Percentiles rank a stretch among this genome's conserved stretches.
Evolutionary conservation across 2,113 vertebrate species (phyloP).

Genomic region (Cromileptes altivelis): DNA sequence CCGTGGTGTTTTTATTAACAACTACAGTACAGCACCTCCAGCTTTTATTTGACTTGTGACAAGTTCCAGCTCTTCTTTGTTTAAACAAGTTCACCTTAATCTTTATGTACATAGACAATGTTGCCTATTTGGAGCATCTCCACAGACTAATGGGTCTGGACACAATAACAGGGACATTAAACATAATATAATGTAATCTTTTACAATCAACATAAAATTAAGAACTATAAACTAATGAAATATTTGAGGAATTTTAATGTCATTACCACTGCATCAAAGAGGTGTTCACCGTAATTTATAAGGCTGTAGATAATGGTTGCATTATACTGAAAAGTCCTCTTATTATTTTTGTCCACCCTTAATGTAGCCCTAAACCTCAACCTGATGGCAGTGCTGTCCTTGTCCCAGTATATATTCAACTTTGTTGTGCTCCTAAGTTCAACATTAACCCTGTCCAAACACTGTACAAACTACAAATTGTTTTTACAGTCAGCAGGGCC

Average conservation of each 20-base stretch:
- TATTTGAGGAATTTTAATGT: neutral
- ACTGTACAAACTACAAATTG: neutral
- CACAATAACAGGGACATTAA: neutral
- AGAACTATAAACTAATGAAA: neutral
- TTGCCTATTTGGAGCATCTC: neutral
- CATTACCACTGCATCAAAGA: neutral
- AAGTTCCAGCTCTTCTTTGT: constrained; percentile 16
- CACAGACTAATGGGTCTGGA: neutral
- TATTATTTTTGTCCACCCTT: neutral
- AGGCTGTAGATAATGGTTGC: neutral
- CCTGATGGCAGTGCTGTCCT: neutral
- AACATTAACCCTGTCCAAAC: neutral
- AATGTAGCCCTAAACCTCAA: neutral
- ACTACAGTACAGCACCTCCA: neutral
- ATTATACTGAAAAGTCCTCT: neutral
- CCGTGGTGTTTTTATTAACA: neutral
- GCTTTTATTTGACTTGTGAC: constrained; percentile 28
- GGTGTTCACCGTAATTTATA: neutral
- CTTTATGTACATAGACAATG: constrained; percentile 2
- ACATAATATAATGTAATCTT: neutral
- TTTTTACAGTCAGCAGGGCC: neutral
- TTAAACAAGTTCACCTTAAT: constrained; percentile 24
- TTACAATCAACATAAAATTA: neutral
- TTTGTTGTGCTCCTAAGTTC: neutral
- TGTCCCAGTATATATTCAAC: neutral